phyloP scores from a whole-genome alignment of 2,888 invertebrate genomes.

The Coenonympha arcania region DNA sequence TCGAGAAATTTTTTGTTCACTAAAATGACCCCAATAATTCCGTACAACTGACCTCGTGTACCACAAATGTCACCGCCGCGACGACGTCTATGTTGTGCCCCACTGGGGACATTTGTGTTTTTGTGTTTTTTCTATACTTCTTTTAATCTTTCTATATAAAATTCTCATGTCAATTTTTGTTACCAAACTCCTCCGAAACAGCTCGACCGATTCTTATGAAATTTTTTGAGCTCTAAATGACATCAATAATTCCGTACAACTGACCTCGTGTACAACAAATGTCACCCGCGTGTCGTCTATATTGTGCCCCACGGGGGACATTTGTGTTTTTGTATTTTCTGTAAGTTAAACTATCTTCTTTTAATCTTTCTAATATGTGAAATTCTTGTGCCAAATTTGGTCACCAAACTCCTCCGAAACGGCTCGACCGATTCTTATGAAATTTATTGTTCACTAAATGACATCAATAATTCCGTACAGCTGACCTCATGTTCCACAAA shows the following conservation, averaged over 20 bases:
- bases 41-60: conserved; percentile 2
- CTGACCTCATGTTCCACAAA: conserved; percentile 1
- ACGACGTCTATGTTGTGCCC: background rate
- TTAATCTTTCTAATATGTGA: too few relatives aligned
- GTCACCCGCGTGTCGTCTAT: background rate
- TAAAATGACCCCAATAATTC: conserved; percentile 7
- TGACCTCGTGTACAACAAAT: conserved; percentile 1
- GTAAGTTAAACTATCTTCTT: too few relatives aligned
- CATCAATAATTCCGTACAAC: conserved; percentile 6
- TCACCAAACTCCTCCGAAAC: too few relatives aligned
- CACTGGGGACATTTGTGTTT: background rate
- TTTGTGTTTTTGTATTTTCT: too few relatives aligned
- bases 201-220: too few relatives aligned
- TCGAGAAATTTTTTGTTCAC: too few relatives aligned
- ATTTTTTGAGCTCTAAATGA: conserved; percentile 1
- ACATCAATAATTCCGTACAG: conserved; percentile 6
- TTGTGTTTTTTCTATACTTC: too few relatives aligned
- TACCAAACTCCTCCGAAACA: too few relatives aligned
- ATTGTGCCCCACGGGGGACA: background rate
- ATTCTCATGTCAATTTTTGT: too few relatives aligned
- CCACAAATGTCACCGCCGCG: background rate
- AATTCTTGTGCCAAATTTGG: too few relatives aligned
- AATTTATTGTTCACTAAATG: conserved; percentile 5
- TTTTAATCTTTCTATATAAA: too few relatives aligned
- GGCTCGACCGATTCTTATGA: too few relatives aligned